Conservation (phyloP, 2,888 invertebrate species). For the Dynastes grantii region DNA sequence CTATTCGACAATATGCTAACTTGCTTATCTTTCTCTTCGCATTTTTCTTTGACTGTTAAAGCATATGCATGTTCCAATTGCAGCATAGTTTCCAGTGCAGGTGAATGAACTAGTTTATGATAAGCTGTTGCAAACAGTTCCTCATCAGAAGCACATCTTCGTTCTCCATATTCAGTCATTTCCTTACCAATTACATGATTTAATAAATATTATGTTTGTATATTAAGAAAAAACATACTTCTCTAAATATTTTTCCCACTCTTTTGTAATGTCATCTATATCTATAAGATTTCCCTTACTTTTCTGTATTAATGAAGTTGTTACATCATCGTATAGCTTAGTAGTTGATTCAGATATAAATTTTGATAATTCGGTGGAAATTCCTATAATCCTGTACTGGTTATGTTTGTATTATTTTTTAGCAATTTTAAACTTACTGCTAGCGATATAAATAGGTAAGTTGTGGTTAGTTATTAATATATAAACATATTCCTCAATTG, state of each 20-base stretch:
- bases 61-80: constrained; percentile 92
- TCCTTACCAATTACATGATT: constrained; percentile 72
- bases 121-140: constrained; percentile 90
- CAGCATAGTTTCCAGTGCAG: constrained; percentile 88
- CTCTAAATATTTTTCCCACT: constrained; percentile 85
- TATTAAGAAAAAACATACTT: constrained; percentile 67
- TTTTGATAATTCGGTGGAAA: constrained; percentile 50
- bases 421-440: constrained; percentile 61
- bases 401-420: constrained; percentile 2
- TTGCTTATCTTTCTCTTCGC: constrained; percentile 82
- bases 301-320: constrained; percentile 50
- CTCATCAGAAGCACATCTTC: constrained; percentile 86
- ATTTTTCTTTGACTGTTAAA: constrained; percentile 82
- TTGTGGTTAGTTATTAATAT: constrained; percentile 63
- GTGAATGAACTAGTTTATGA: constrained; percentile 78
- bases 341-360: constrained; percentile 52
- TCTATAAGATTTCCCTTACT: constrained; percentile 76
- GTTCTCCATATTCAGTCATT: constrained; percentile 87
- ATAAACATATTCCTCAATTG: constrained; percentile 64
- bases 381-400: constrained; percentile 49
- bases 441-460: constrained; percentile 66
- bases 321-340: constrained; percentile 50
- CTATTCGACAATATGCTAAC: constrained; percentile 79
- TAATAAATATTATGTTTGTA: background rate
- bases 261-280: constrained; percentile 83